phyloP scores from a whole-genome alignment of 2,797 vertebrate species.

The Pempheris klunzingeri region DNA sequence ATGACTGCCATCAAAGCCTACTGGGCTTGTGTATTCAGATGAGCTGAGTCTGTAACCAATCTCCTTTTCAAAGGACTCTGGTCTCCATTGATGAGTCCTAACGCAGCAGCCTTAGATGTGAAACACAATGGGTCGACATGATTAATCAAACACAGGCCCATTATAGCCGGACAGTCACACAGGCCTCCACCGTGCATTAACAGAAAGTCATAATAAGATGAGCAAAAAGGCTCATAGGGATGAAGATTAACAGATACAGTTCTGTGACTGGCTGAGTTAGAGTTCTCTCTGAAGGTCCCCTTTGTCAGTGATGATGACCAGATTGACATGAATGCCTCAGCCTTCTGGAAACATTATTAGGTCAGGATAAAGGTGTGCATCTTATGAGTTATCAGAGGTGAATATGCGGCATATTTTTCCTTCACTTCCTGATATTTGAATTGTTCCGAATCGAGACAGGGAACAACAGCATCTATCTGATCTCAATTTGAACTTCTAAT shows the following conservation, averaged over 20 bases:
- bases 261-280: conserved; percentile 72
- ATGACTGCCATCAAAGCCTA: conserved; percentile 75
- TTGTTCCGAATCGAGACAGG: conserved; percentile 66
- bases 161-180: conserved; percentile 82
- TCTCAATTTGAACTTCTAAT: conserved; percentile 83
- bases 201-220: conserved; percentile 88
- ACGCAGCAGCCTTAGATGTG: conserved; percentile 82
- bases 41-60: conserved; percentile 80
- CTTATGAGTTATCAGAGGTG: conserved; percentile 75
- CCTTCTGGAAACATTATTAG: conserved; percentile 82
- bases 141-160: conserved; percentile 86
- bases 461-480: conserved; percentile 71
- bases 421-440: conserved; percentile 73
- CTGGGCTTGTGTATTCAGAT: conserved; percentile 74
- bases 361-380: conserved; percentile 81
- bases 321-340: conserved; percentile 80
- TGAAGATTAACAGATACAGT: conserved; percentile 85
- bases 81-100: conserved; percentile 82
- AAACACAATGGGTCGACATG: conserved; percentile 83
- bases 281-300: conserved; percentile 81
- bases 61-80: conserved; percentile 81
- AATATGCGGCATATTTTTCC: conserved; percentile 63
- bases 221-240: conserved; percentile 81
- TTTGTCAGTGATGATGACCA: conserved; percentile 80
- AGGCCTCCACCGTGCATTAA: conserved; percentile 81